Percentiles rank a stretch among this genome's conserved stretches.
Conservation (phyloP, 2,888 invertebrate genomes). For the Lycophotia porphyrea region DNA sequence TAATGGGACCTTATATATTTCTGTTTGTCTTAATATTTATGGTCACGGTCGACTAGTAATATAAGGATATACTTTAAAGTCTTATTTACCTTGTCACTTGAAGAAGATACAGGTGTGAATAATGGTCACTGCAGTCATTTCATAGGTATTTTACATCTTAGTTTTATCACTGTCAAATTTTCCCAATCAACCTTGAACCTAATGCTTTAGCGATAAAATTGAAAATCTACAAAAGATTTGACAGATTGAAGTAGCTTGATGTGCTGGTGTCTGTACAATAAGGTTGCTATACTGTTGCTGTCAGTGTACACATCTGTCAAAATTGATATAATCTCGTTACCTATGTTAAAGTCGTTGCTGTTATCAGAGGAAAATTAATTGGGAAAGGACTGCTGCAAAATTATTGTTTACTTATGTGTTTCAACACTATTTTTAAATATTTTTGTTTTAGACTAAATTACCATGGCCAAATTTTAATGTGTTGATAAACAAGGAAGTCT, state of each 20-base stretch:
- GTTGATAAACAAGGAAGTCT: background rate
- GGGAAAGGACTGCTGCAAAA: background rate
- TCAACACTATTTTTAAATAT: background rate
- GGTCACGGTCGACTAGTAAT: slow-evolving; percentile 43
- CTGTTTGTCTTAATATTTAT: slow-evolving; percentile 25
- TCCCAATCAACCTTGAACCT: no score
- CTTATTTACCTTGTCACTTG: slow-evolving; percentile 18
- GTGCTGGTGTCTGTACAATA: no score
- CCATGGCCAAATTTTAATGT: background rate
- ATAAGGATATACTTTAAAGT: background rate
- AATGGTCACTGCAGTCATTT: background rate
- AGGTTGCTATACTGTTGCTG: background rate
- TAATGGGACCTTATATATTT: no score
- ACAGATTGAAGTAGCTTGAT: no score
- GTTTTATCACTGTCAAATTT: background rate
- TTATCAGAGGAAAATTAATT: background rate
- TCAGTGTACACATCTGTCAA: background rate
- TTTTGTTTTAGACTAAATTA: background rate
- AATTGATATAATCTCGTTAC: background rate
- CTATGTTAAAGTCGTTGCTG: background rate
- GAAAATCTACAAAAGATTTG: no score
- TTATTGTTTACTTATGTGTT: background rate
- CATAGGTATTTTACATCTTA: background rate
- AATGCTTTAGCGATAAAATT: no score
- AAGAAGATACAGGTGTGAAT: slow-evolving; percentile 7